Conservation (phyloP, 2,888 invertebrate genomes). For the Drosophila pseudotakahashii region DNA sequence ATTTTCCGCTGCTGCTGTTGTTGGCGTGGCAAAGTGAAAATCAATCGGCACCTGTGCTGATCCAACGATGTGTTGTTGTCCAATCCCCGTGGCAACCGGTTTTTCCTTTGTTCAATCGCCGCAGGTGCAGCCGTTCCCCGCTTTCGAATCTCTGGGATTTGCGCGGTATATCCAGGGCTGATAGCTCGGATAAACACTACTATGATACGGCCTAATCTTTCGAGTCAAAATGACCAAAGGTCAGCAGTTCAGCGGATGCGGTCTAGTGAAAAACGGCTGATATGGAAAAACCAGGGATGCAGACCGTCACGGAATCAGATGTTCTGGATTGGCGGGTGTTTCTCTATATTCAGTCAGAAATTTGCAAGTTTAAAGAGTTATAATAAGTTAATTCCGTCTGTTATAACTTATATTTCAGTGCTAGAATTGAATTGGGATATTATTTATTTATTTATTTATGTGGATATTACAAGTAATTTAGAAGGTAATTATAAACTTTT, state of each 20-base stretch:
- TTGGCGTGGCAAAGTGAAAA: slow-evolving; percentile 41
- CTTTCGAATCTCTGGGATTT: slow-evolving; percentile 41
- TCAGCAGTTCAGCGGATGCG: slow-evolving; percentile 53
- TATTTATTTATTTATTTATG: too few relatives aligned
- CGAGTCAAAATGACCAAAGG: slow-evolving; percentile 43
- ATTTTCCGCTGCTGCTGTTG: slow-evolving; percentile 6
- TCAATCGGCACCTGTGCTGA: slow-evolving; percentile 24
- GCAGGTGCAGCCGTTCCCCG: slow-evolving; percentile 21
- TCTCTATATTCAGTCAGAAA: neutral
- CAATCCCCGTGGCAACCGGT: slow-evolving; percentile 61
- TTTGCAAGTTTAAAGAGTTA: neutral
- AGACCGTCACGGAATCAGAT: neutral
- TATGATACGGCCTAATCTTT: slow-evolving; percentile 3
- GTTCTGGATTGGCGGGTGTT: neutral
- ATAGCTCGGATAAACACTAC: slow-evolving; percentile 29
- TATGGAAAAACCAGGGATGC: slow-evolving; percentile 18
- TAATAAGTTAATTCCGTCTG: neutral
- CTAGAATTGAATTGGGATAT: too few relatives aligned
- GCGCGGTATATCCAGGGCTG: slow-evolving; percentile 51
- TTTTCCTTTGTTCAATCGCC: slow-evolving; percentile 23
- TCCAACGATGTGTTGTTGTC: slow-evolving; percentile 15
- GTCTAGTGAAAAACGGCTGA: slow-evolving; percentile 12
- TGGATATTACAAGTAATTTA: too few relatives aligned
- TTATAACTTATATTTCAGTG: too few relatives aligned
- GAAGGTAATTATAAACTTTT: too few relatives aligned